Conservation (phyloP, 2,113 vertebrate species). For the Jaculus jaculus region DNA sequence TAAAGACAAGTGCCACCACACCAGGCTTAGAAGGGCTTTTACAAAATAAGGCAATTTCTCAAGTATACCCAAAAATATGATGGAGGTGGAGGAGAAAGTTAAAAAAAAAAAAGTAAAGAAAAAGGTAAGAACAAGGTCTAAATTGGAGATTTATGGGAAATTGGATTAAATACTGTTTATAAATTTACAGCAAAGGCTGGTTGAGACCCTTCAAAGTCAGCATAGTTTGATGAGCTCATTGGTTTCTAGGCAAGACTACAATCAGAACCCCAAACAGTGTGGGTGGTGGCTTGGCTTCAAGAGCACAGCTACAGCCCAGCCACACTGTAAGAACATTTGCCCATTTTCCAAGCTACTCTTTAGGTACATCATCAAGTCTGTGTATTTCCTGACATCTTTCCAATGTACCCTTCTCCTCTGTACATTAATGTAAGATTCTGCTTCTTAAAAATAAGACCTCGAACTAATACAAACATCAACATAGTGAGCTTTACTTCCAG, state of each 20-base stretch:
- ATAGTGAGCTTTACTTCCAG: background rate
- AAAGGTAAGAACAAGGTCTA: background rate
- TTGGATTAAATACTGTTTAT: background rate
- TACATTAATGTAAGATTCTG: background rate
- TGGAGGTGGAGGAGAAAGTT: background rate
- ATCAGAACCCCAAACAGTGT: background rate
- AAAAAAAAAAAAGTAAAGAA: background rate
- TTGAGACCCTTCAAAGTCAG: background rate
- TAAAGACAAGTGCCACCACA: no score
- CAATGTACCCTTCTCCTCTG: background rate
- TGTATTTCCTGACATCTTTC: background rate
- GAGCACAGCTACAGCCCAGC: background rate
- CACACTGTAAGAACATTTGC: background rate
- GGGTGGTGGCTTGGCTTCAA: background rate
- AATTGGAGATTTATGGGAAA: background rate
- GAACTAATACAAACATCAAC: slow-evolving; percentile 22
- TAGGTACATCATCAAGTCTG: background rate
- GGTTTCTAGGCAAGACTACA: background rate
- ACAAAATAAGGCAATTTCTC: slow-evolving; percentile 21
- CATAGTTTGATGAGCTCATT: background rate
- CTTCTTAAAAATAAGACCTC: background rate
- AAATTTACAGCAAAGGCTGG: background rate
- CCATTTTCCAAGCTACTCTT: background rate
- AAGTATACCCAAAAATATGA: background rate
- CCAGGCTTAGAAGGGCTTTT: no score